Conservation (phyloP, 2,797 vertebrate species). For the Acanthopagrus latus region DNA sequence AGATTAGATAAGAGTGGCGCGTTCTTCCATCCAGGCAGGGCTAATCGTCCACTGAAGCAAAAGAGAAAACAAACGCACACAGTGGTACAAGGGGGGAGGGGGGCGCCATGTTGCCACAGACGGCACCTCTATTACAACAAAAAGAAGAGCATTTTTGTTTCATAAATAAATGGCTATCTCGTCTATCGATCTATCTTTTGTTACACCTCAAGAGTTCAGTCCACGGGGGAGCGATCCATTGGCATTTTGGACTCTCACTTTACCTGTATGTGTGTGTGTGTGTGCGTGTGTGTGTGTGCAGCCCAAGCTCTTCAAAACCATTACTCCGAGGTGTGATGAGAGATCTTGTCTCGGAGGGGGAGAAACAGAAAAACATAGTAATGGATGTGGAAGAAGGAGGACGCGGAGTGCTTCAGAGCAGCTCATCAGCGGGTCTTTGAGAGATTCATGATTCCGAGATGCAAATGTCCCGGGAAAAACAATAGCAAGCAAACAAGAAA, state of each 20-base stretch:
- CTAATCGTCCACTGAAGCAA: conserved; percentile 38
- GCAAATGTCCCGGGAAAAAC: conserved; percentile 19
- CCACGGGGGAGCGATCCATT: neutral
- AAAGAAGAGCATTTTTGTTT: conserved; percentile 2
- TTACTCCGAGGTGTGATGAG: conserved; percentile 11
- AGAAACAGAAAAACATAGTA: conserved; percentile 35
- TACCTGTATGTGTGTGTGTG: neutral
- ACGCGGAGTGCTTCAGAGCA: conserved; percentile 14
- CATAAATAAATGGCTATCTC: conserved; percentile 1
- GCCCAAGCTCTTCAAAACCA: conserved; percentile 5
- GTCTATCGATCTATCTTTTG: neutral
- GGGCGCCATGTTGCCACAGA: neutral
- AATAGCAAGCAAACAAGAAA: neutral
- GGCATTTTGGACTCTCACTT: conserved; percentile 1
- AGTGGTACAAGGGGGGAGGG: neutral
- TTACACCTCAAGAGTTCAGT: conserved; percentile 6
- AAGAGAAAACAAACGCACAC: conserved; percentile 38
- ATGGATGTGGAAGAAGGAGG: conserved; percentile 12
- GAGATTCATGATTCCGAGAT: conserved; percentile 20
- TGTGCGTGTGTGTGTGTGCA: conserved; percentile 1
- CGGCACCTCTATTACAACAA: neutral
- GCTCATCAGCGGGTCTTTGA: conserved; percentile 25
- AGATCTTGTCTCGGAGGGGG: conserved; percentile 31
- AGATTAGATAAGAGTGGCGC: conserved; percentile 23
- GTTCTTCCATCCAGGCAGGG: conserved; percentile 28